Conservation (phyloP, 1,140 invertebrate genomes). For the Cotesia chilonis region DNA sequence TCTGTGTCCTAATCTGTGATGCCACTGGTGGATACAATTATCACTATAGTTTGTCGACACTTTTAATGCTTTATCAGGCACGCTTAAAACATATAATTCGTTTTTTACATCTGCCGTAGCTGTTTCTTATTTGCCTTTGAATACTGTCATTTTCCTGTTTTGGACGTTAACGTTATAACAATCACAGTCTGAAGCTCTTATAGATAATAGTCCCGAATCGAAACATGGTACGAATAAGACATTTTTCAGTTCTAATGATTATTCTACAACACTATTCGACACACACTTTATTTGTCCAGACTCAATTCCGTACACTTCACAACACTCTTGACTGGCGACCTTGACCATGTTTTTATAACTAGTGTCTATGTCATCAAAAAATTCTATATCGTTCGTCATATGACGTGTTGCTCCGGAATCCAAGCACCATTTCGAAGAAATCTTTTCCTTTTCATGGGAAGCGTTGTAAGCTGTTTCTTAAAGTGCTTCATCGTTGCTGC, state of each 20-base stretch:
- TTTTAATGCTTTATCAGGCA: constrained; percentile 4
- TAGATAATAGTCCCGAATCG: constrained; percentile 18
- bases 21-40: constrained; percentile 42
- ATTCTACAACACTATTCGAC: constrained; percentile 1
- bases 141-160: not conserved
- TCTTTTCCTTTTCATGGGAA: not conserved
- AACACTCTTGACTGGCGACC: constrained; percentile 14
- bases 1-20: constrained; percentile 43
- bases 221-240: constrained; percentile 31
- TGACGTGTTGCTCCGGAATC: constrained; percentile 26
- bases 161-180: constrained; percentile 10
- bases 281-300: constrained; percentile 22
- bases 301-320: constrained; percentile 21
- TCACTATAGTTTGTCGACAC: not conserved
- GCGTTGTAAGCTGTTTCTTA: not conserved
- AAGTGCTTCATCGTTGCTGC: no score
- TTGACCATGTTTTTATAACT: not conserved
- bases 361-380: constrained; percentile 5
- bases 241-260: constrained; percentile 14
- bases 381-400: constrained; percentile 27
- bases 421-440: constrained; percentile 7
- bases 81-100: constrained; percentile 26
- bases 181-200: constrained; percentile 9
- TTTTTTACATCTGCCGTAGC: constrained; percentile 8
- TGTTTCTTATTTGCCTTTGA: constrained; percentile 4